These are phyloP conservation scores for Gallinago solitaria DNA, from an alignment of 2,797 vertebrate species.

Conservation along the genomic window DNA sequence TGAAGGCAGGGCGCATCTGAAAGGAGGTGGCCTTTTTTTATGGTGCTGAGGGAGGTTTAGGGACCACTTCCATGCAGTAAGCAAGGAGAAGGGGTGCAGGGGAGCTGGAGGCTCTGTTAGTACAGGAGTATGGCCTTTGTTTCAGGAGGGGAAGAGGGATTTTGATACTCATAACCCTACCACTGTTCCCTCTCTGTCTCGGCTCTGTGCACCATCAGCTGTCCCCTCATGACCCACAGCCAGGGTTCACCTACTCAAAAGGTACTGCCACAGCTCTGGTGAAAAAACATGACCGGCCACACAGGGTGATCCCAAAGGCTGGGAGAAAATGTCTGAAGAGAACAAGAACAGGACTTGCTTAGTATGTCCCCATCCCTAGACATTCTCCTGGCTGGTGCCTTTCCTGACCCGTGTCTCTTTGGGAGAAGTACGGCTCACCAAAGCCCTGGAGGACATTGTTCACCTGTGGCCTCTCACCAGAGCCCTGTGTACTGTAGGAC, in stretches of 20 bases:
- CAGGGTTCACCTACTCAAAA: background rate
- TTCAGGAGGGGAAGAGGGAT: background rate
- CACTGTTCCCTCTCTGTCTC: background rate
- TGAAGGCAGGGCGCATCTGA: background rate
- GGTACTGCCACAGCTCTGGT: background rate
- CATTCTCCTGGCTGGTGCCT: background rate
- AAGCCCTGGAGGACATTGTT: background rate
- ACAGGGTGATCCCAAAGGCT: background rate
- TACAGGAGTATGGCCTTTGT: background rate
- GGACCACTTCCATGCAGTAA: background rate
- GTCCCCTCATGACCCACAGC: background rate
- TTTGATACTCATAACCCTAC: background rate
- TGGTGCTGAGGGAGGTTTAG: background rate
- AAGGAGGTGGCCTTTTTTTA: background rate
- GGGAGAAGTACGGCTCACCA: background rate
- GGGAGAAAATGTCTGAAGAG: background rate
- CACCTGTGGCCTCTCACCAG: background rate
- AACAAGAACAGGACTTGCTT: background rate
- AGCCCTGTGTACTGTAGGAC: background rate
- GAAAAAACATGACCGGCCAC: background rate
- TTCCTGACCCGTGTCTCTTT: background rate
- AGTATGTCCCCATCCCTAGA: too few species aligned
- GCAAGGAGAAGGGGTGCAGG: rapidly evolving
- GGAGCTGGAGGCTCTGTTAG: background rate
- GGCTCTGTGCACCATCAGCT: background rate